These are phyloP conservation scores for Zophobas morio DNA, from an alignment of 1,140 invertebrate genomes.

Conservation along the genomic window DNA sequence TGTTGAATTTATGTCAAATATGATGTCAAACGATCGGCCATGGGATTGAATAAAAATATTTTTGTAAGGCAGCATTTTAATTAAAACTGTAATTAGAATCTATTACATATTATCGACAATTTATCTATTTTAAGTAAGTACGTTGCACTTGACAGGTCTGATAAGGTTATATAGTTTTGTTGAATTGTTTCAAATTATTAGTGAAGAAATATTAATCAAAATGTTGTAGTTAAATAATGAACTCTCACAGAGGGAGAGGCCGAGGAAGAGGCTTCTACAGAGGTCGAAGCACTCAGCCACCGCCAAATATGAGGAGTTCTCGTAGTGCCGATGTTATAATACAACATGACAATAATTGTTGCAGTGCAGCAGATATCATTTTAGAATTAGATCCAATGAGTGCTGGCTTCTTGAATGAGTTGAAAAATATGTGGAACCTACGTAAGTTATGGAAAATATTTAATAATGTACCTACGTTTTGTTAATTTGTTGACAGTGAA, in stretches of 20 bases:
- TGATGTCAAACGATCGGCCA: too few relatives aligned
- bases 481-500: slow-evolving; percentile 68
- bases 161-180: slow-evolving; percentile 11
- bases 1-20: too few relatives aligned
- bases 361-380: slow-evolving; percentile 53
- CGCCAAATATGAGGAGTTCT: slow-evolving; percentile 2
- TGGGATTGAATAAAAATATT: too few relatives aligned
- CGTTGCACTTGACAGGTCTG: not conserved
- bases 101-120: too few relatives aligned
- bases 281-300: slow-evolving; percentile 2
- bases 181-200: slow-evolving; percentile 11
- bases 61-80: too few relatives aligned
- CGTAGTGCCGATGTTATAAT: slow-evolving; percentile 44
- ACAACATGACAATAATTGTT: slow-evolving; percentile 61
- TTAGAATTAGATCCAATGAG: slow-evolving; percentile 55
- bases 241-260: slow-evolving; percentile 24
- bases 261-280: slow-evolving; percentile 35
- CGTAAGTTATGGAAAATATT: slow-evolving; percentile 51
- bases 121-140: too few relatives aligned
- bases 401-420: slow-evolving; percentile 52
- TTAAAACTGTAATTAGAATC: too few relatives aligned
- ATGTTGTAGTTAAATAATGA: slow-evolving; percentile 14
- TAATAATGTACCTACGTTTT: not conserved
- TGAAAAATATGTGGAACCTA: slow-evolving; percentile 58
- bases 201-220: not conserved